Percentiles rank a stretch among this genome's conserved stretches.
These are phyloP conservation scores for Seriola dumerili DNA, from an alignment of 2,113 vertebrate species.

Conservation along the genomic window DNA sequence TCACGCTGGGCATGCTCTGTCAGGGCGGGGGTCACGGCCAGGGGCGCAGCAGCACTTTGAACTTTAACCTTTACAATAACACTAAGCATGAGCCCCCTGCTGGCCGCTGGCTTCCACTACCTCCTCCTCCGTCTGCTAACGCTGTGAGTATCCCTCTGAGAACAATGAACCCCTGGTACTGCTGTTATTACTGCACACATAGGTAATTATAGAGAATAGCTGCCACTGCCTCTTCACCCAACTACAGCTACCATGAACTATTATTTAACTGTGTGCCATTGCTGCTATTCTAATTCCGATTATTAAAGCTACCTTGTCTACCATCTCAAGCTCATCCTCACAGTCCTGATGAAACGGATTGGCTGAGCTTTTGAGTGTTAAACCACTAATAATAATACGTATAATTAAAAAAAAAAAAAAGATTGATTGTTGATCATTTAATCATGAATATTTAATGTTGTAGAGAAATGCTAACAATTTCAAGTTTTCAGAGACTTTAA, in stretches of 20 bases:
- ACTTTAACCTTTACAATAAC: conserved; percentile 99
- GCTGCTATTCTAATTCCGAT: not conserved
- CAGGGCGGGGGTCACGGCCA: conserved; percentile 93
- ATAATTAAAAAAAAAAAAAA: too few species aligned
- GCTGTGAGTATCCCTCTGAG: conserved; percentile 84
- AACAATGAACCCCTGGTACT: conserved; percentile 62
- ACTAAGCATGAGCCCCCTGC: conserved; percentile 97
- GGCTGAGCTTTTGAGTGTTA: not conserved
- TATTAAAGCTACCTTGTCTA: not conserved
- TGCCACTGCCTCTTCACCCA: conserved; percentile 23
- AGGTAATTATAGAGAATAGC: conserved; percentile 32
- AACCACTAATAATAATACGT: not conserved
- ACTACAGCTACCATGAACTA: conserved; percentile 1
- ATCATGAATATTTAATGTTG: not conserved
- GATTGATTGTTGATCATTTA: not conserved
- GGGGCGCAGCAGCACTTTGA: conserved; percentile 96
- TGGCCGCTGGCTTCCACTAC: conserved; percentile 95
- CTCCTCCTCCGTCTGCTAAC: conserved; percentile 79
- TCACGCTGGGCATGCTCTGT: conserved; percentile 99
- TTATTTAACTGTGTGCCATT: conserved; percentile 21
- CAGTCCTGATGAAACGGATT: not conserved
- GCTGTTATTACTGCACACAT: conserved; percentile 44
- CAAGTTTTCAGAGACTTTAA: not conserved
- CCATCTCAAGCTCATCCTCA: not conserved
- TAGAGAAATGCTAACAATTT: not conserved